Evolutionary conservation across 1,140 invertebrate genomes (phyloP).

Genomic region (Drosophila nikananu): DNA sequence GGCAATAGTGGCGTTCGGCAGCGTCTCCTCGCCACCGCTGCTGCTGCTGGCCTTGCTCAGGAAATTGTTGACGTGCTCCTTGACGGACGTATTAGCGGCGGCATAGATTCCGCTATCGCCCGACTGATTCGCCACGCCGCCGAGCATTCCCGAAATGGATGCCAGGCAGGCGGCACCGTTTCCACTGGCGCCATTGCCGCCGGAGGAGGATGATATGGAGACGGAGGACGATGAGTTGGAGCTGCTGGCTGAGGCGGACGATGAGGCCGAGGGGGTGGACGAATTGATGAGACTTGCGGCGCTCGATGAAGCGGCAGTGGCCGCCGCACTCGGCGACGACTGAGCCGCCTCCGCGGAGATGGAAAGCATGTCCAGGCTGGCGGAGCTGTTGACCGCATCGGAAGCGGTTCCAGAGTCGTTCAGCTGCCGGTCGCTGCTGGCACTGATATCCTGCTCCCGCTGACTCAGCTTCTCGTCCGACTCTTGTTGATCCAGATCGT

Average conservation of each 20-base stretch:
- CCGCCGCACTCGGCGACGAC: conserved; percentile 69
- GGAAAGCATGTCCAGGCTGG: conserved; percentile 69
- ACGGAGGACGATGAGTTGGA: conserved; percentile 54
- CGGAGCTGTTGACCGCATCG: conserved; percentile 62
- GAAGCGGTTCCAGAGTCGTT: conserved; percentile 74
- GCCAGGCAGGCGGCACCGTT: conserved; percentile 13
- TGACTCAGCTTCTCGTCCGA: not conserved
- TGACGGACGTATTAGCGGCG: conserved; percentile 59
- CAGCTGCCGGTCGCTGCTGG: conserved; percentile 34
- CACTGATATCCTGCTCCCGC: conserved; percentile 7
- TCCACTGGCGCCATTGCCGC: not conserved
- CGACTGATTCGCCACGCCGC: conserved; percentile 64
- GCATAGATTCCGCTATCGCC: conserved; percentile 73
- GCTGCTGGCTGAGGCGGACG: conserved; percentile 45
- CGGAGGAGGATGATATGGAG: conserved; percentile 40
- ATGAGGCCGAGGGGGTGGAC: conserved; percentile 39
- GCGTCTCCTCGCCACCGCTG: conserved; percentile 30
- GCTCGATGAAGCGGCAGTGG: conserved; percentile 33
- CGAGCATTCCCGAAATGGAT: conserved; percentile 31
- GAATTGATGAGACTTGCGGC: conserved; percentile 44
- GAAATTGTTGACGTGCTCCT: conserved; percentile 67
- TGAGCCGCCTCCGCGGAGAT: conserved; percentile 69
- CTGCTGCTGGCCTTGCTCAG: conserved; percentile 67
- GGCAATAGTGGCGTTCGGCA: conserved; percentile 26
- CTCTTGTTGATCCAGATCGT: not conserved